These are phyloP conservation scores for Sinosuthora webbiana DNA, from an alignment of 2,113 vertebrate genomes.

Conservation along the genomic window DNA sequence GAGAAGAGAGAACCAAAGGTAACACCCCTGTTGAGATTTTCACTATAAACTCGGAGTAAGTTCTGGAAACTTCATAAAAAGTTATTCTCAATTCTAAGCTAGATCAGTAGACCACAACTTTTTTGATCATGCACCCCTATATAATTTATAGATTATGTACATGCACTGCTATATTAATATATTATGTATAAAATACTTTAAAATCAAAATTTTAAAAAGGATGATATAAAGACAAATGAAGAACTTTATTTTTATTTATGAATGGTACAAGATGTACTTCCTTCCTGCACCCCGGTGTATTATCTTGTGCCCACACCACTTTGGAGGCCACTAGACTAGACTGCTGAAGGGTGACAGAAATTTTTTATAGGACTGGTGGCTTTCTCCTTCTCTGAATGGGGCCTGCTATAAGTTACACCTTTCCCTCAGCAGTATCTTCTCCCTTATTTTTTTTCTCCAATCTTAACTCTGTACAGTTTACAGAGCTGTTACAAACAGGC, in stretches of 20 bases:
- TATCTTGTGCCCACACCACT: not conserved
- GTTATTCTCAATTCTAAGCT: not conserved
- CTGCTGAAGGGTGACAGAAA: not conserved
- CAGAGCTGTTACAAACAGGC: not conserved
- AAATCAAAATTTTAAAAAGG: not conserved
- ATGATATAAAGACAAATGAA: not conserved
- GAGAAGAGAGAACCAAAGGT: not conserved
- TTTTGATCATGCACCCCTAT: not conserved
- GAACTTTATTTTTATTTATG: not conserved
- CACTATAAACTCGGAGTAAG: not conserved
- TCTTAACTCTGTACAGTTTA: not conserved
- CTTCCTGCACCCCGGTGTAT: not conserved
- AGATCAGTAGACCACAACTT: not conserved
- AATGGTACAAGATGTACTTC: not conserved
- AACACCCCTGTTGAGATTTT: not conserved
- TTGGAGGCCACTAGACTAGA: not conserved
- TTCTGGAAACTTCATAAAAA: not conserved
- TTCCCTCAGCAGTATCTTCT: not conserved
- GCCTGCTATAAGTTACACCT: not conserved
- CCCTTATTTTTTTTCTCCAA: not conserved
- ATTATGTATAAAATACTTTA: not conserved
- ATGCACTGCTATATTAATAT: not conserved
- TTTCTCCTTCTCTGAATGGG: not conserved
- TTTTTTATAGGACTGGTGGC: not conserved
- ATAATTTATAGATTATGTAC: not conserved